Conservation (phyloP, 2,888 invertebrate genomes). For the Cephus runcator region DNA sequence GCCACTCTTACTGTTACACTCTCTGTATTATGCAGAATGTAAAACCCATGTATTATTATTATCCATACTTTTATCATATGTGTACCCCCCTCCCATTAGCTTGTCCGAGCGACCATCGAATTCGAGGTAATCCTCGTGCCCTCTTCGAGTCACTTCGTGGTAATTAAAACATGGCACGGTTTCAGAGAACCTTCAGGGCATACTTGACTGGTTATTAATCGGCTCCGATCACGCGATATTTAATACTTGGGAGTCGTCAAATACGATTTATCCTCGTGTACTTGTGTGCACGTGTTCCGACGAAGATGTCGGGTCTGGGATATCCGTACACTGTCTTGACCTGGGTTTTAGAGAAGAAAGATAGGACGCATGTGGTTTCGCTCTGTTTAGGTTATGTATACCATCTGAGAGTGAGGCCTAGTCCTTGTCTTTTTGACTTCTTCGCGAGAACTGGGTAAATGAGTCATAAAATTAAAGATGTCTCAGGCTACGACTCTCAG, state of each 20-base stretch:
- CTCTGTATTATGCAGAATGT: neutral
- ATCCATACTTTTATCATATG: neutral
- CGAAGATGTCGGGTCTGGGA: too few relatives aligned
- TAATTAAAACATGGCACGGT: conserved; percentile 37
- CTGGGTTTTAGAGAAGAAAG: too few relatives aligned
- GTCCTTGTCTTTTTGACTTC: too few relatives aligned
- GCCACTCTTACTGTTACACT: neutral
- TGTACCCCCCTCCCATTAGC: neutral
- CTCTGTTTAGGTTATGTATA: too few relatives aligned
- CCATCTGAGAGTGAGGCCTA: too few relatives aligned
- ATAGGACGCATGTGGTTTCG: too few relatives aligned
- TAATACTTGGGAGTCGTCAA: neutral
- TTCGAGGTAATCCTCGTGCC: neutral
- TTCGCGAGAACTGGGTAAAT: too few relatives aligned
- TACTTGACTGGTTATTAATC: conserved; percentile 41
- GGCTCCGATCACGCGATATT: conserved; percentile 50
- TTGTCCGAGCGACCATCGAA: neutral
- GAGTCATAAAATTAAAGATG: too few relatives aligned
- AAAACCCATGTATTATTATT: neutral
- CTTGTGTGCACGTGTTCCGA: neutral
- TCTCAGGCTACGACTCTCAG: too few relatives aligned
- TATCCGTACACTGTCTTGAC: too few relatives aligned
- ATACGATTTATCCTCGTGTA: neutral
- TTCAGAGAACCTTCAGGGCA: conserved; percentile 30
- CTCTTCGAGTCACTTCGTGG: conserved; percentile 19